These are phyloP conservation scores for Aphaenogaster floridana DNA, from an alignment of 1,140 invertebrate species.

Conservation along the genomic window DNA sequence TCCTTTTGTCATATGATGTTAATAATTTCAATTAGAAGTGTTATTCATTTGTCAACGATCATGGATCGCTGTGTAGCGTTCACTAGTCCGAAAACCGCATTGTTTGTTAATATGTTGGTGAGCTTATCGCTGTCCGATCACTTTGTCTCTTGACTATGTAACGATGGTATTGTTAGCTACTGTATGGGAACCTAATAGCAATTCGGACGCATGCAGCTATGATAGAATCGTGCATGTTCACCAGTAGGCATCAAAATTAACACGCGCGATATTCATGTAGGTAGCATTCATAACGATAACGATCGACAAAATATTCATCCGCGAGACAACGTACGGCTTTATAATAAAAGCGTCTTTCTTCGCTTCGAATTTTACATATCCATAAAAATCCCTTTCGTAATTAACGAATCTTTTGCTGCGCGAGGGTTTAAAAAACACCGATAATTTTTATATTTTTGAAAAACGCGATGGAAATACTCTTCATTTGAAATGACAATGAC, in stretches of 20 bases:
- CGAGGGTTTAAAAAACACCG: background rate
- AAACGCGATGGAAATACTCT: background rate
- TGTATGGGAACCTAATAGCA: constrained; percentile 29
- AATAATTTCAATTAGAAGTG: constrained; percentile 11
- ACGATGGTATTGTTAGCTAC: constrained; percentile 18
- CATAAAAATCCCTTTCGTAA: background rate
- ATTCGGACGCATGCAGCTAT: constrained; percentile 15
- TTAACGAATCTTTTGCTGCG: background rate
- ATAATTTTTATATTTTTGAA: background rate
- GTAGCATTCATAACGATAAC: background rate
- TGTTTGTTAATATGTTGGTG: constrained; percentile 52
- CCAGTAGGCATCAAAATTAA: constrained; percentile 37
- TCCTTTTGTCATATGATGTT: background rate
- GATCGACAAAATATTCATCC: background rate
- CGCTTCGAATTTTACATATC: background rate
- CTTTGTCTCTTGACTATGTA: constrained; percentile 40
- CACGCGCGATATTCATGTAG: background rate
- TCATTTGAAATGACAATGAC: background rate
- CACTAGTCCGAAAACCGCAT: constrained; percentile 3
- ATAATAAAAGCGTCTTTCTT: background rate
- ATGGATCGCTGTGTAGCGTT: background rate
- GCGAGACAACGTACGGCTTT: background rate
- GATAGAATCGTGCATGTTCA: constrained; percentile 20
- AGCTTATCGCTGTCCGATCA: constrained; percentile 28
- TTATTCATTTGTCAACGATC: background rate